phyloP scores from a whole-genome alignment of 2,888 invertebrate genomes.

The Polydrusus cervinus region DNA sequence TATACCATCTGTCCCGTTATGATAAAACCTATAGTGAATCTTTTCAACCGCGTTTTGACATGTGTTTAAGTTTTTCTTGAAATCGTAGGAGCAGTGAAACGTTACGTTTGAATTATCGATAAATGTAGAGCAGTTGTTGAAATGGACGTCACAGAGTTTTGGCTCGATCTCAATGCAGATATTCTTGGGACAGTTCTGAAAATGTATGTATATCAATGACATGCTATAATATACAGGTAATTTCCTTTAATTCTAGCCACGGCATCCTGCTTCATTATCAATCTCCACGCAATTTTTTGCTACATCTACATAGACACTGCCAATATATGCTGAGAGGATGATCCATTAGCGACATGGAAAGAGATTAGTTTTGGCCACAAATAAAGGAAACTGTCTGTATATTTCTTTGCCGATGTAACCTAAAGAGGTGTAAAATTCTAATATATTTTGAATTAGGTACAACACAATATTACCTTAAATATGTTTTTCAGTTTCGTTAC shows the following conservation, averaged over 20 bases:
- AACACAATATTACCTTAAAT: neutral
- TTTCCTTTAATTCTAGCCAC: too few species aligned
- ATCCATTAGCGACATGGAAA: too few species aligned
- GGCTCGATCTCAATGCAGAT: slow-evolving; percentile 65
- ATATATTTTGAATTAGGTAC: too few species aligned
- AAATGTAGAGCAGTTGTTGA: slow-evolving; percentile 61
- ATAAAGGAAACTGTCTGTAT: too few species aligned
- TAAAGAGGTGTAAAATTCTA: too few species aligned
- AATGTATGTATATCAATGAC: slow-evolving; percentile 48
- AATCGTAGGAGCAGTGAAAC: slow-evolving; percentile 56
- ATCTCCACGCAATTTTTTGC: too few species aligned
- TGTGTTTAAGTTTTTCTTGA: slow-evolving; percentile 55
- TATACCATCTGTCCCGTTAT: slow-evolving; percentile 71
- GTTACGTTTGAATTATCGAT: slow-evolving; percentile 55
- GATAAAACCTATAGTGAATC: slow-evolving; percentile 67
- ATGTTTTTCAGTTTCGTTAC: slow-evolving; percentile 56
- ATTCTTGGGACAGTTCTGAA: slow-evolving; percentile 67
- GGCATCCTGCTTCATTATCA: too few species aligned
- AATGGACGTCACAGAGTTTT: slow-evolving; percentile 63
- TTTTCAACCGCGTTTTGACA: slow-evolving; percentile 67
- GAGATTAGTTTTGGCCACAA: too few species aligned
- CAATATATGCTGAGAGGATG: too few species aligned
- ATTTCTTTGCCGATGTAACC: too few species aligned
- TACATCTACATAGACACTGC: too few species aligned
- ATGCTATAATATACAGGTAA: neutral